Percentiles rank a stretch among this genome's conserved stretches.
Evolutionary conservation across 2,888 invertebrate species (phyloP).

Genomic region (Stenodema calcarata): DNA sequence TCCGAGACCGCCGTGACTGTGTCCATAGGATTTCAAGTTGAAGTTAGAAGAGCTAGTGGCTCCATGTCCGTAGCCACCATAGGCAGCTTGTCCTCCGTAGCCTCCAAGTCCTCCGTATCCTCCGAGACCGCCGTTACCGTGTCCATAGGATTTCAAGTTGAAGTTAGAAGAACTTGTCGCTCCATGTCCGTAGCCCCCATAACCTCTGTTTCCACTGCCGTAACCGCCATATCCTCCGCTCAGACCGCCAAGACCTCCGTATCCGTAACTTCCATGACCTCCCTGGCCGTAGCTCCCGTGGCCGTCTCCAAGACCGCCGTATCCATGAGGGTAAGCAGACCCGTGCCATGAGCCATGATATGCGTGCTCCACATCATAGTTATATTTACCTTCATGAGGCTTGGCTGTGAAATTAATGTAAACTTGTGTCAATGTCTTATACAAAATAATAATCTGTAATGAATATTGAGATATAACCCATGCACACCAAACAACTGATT

Average conservation of each 20-base stretch:
- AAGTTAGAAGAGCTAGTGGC: conserved; percentile 46
- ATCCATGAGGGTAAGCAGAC: conserved; percentile 50
- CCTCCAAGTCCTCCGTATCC: background rate
- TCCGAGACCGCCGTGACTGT: background rate
- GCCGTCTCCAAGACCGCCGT: conserved; percentile 54
- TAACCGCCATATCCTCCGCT: background rate
- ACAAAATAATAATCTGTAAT: too few species aligned
- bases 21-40: conserved; percentile 39
- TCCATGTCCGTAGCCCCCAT: conserved; percentile 16
- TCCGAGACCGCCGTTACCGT: background rate
- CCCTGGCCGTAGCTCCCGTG: conserved; percentile 51
- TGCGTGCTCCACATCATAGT: conserved; percentile 45
- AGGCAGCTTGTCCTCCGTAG: background rate
- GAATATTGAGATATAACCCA: too few species aligned
- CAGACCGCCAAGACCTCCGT: background rate
- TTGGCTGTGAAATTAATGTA: conserved; percentile 7
- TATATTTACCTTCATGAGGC: conserved; percentile 43
- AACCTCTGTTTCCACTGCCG: background rate
- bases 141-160: conserved; percentile 39
- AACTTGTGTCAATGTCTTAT: background rate
- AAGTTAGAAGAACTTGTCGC: conserved; percentile 45
- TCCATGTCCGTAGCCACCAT: conserved; percentile 52
- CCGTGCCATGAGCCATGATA: conserved; percentile 51
- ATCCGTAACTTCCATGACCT: conserved; percentile 40
- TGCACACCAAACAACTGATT: too few species aligned